phyloP scores from a whole-genome alignment of 2,797 vertebrate species.

The Peromyscus eremicus region DNA sequence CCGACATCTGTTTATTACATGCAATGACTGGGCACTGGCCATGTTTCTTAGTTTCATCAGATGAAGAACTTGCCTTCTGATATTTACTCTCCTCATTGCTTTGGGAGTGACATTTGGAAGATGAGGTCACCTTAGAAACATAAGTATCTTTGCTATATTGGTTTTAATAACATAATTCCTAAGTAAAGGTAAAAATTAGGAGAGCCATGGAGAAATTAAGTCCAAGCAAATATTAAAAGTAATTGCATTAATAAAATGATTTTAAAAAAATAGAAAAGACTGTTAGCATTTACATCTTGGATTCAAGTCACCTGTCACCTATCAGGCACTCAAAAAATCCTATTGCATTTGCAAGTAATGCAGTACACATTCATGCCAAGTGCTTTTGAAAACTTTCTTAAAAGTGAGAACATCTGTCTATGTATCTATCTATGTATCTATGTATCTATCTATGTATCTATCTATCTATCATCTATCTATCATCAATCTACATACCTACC shows the following conservation, averaged over 20 bases:
- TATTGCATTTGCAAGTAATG: background rate
- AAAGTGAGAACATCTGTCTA: background rate
- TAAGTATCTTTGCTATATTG: constrained; percentile 37
- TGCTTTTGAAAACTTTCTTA: background rate
- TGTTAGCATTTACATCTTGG: background rate
- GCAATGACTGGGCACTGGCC: background rate
- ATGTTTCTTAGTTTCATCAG: constrained; percentile 28
- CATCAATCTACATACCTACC: background rate
- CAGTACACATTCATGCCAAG: background rate
- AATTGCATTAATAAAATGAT: constrained; percentile 19
- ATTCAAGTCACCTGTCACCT: background rate
- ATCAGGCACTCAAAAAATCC: background rate
- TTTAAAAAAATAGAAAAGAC: background rate
- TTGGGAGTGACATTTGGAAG: constrained; percentile 49
- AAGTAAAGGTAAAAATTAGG: constrained; percentile 50
- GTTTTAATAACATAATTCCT: constrained; percentile 60
- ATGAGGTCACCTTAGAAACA: background rate
- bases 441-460: background rate
- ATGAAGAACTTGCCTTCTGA: constrained; percentile 20
- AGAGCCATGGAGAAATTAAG: constrained; percentile 46
- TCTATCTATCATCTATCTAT: background rate
- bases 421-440: background rate
- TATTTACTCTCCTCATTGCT: constrained; percentile 44
- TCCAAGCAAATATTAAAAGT: constrained; percentile 54
- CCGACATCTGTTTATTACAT: constrained; percentile 54